Evolutionary conservation across 2,888 invertebrate genomes (phyloP).

Genomic region (Drosophila borborema): DNA sequence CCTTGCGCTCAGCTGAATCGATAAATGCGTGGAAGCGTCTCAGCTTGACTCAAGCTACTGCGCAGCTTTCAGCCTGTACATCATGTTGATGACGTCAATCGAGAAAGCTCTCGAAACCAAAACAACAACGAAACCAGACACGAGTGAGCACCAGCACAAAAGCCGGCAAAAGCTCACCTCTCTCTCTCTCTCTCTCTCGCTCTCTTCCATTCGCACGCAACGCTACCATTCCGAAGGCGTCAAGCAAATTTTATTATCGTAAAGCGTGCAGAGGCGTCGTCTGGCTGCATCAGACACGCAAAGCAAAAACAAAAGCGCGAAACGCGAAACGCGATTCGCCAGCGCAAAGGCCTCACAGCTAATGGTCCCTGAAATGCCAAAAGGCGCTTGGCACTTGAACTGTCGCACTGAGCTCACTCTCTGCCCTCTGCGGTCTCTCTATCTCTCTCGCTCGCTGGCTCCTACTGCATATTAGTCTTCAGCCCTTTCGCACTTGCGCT

Average conservation of each 20-base stretch:
- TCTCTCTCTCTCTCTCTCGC: slow-evolving; percentile 3
- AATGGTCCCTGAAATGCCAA: slow-evolving; percentile 73
- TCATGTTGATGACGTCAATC: slow-evolving; percentile 82
- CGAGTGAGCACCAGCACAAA: slow-evolving; percentile 47
- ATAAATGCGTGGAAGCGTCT: slow-evolving; percentile 74
- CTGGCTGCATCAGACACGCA: slow-evolving; percentile 55
- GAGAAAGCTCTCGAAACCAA: slow-evolving; percentile 76
- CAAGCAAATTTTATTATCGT: slow-evolving; percentile 71
- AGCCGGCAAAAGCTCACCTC: slow-evolving; percentile 72
- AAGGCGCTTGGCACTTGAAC: slow-evolving; percentile 61
- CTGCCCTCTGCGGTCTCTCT: not conserved
- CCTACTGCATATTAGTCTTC: not conserved
- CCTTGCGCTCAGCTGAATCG: slow-evolving; percentile 50
- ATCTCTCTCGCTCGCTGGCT: not conserved
- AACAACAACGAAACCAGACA: slow-evolving; percentile 53
- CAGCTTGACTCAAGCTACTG: slow-evolving; percentile 59
- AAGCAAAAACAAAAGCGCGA: slow-evolving; percentile 19
- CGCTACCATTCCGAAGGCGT: slow-evolving; percentile 56
- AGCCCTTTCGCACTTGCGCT: not conserved
- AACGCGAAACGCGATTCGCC: slow-evolving; percentile 7
- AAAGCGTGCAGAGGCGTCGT: slow-evolving; percentile 57
- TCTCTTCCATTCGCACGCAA: not conserved
- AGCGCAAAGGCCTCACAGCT: slow-evolving; percentile 24
- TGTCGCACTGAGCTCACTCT: slow-evolving; percentile 13
- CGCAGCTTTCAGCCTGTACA: slow-evolving; percentile 74